These are phyloP conservation scores for Oscheius onirici DNA, from an alignment of 2,888 invertebrate genomes.

Conservation along the genomic window DNA sequence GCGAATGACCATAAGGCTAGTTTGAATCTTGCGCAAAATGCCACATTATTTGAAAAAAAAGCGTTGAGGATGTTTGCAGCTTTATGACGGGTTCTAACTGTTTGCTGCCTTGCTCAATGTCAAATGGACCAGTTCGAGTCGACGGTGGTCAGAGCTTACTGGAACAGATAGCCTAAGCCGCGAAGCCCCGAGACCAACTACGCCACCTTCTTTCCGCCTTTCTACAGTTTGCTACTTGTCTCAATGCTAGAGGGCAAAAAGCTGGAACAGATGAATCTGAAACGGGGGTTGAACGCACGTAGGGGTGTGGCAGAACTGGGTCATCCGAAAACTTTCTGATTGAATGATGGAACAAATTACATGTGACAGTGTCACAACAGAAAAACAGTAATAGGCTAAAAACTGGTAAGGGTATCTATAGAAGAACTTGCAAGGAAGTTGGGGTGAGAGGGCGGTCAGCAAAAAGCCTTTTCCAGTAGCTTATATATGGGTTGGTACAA, in stretches of 20 bases:
- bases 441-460: slow-evolving; percentile 2
- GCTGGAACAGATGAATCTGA: neutral
- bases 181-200: slow-evolving; percentile 30
- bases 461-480: slow-evolving; percentile 20
- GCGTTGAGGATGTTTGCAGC: slow-evolving; percentile 27
- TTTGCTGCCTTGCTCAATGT: slow-evolving; percentile 33
- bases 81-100: slow-evolving; percentile 33
- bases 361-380: slow-evolving; percentile 19
- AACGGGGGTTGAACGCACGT: slow-evolving; percentile 19
- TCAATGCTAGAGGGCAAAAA: neutral
- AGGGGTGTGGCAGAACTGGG: slow-evolving; percentile 26
- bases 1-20: slow-evolving; percentile 2
- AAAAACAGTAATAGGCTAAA: neutral
- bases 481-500: slow-evolving; percentile 30
- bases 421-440: neutral
- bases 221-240: neutral
- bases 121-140: slow-evolving; percentile 33
- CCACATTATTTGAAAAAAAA: too few species aligned
- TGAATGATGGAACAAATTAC: slow-evolving; percentile 24
- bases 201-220: neutral
- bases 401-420: neutral
- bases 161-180: too few species aligned
- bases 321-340: slow-evolving; percentile 32
- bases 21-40: neutral
- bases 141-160: slow-evolving; percentile 25